Evolutionary conservation across 2,888 invertebrate genomes (phyloP).

Genomic region (Nasonovia ribisnigri): DNA sequence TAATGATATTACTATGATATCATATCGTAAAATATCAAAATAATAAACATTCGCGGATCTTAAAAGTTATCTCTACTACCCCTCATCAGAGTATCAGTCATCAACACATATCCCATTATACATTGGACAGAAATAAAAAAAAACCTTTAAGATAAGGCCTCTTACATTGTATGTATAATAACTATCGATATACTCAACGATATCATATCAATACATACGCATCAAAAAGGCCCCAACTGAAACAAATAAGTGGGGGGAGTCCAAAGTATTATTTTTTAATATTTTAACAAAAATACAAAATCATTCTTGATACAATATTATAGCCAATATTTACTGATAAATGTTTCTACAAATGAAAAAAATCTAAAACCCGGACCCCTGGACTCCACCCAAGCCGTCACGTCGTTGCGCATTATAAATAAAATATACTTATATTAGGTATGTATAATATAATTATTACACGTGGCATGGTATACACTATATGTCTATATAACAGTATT

Average conservation of each 20-base stretch:
- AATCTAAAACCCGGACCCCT: not conserved
- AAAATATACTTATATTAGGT: not conserved
- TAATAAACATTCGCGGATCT: not conserved
- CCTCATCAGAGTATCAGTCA: not conserved
- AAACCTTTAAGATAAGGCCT: not conserved
- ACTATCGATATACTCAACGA: not conserved
- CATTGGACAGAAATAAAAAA: not conserved
- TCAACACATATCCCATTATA: not conserved
- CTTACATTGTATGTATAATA: not conserved
- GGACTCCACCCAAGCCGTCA: not conserved
- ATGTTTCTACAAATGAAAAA: not conserved
- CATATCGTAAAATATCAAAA: not conserved
- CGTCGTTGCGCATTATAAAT: not conserved
- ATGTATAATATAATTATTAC: not conserved
- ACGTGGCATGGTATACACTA: not conserved
- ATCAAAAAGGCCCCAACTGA: not conserved
- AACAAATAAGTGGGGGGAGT: not conserved
- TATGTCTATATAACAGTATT: not conserved
- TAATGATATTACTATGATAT: not conserved
- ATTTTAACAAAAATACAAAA: not conserved
- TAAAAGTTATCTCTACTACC: not conserved
- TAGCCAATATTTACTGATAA: not conserved
- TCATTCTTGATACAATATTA: not conserved
- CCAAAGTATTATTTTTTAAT: not conserved
- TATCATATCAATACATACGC: not conserved